phyloP scores from a whole-genome alignment of 2,888 invertebrate genomes.

The Tanytarsus gracilentus region DNA sequence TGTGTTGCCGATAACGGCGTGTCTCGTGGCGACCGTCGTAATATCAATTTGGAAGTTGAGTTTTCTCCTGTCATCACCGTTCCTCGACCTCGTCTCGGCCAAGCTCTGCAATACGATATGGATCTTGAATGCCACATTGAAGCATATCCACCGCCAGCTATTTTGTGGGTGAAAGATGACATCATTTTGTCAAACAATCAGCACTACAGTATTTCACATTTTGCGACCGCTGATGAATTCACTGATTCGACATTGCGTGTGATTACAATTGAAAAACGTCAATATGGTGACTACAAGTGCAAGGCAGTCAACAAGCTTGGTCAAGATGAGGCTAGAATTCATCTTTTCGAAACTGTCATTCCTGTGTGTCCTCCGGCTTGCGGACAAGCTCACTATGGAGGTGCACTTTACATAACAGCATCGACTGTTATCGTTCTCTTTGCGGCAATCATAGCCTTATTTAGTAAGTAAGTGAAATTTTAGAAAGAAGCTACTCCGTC shows the following conservation, averaged over 20 bases:
- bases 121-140: conserved; percentile 90
- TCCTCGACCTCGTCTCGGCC: conserved; percentile 70
- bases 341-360: conserved; percentile 79
- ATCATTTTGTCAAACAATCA: conserved; percentile 77
- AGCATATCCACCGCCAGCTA: conserved; percentile 89
- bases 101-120: conserved; percentile 87
- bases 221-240: conserved; percentile 84
- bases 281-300: conserved; percentile 78
- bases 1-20: conserved; percentile 88
- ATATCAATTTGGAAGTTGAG: conserved; percentile 84
- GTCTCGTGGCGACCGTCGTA: conserved; percentile 72
- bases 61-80: conserved; percentile 81
- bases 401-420: conserved; percentile 37
- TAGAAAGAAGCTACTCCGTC: neutral
- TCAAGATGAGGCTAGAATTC: conserved; percentile 65
- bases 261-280: conserved; percentile 82
- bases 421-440: conserved; percentile 46
- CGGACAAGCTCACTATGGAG: conserved; percentile 42
- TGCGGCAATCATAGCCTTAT: conserved; percentile 43
- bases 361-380: conserved; percentile 92
- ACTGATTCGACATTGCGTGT: conserved; percentile 83
- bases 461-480: conserved; percentile 33
- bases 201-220: conserved; percentile 83
- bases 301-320: conserved; percentile 85
- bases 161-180: conserved; percentile 82